Evolutionary conservation across 2,113 vertebrate genomes (phyloP).

Genomic region (Semnornis frantzii): DNA sequence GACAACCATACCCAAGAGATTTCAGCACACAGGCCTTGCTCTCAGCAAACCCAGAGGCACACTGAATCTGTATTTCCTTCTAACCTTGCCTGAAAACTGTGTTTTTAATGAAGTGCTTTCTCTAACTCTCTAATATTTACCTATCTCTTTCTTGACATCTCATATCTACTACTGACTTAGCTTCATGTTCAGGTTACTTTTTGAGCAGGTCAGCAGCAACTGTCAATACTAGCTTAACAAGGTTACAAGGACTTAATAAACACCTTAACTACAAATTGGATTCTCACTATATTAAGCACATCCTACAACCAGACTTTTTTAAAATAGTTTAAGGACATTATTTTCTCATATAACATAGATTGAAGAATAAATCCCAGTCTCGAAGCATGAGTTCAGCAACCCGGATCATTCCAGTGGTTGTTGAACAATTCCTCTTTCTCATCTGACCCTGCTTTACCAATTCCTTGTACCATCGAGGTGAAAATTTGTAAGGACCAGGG

Average conservation of each 20-base stretch:
- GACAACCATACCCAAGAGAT: conserved; percentile 26
- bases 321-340: neutral
- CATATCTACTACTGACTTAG: neutral
- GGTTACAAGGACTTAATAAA: neutral
- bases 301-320: neutral
- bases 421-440: neutral
- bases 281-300: neutral
- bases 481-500: neutral
- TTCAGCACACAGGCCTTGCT: conserved; percentile 8
- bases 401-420: neutral
- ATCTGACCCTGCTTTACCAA: neutral
- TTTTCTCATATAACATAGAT: neutral
- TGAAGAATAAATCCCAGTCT: neutral
- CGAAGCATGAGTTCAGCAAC: neutral
- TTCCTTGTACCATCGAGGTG: neutral
- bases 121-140: conserved; percentile 22
- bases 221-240: neutral
- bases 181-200: neutral
- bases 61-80: conserved; percentile 53
- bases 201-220: neutral
- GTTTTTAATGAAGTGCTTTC: conserved; percentile 42
- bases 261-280: neutral
- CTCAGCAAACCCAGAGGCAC: conserved; percentile 19
- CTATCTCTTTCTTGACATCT: conserved; percentile 10
- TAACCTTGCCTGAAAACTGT: conserved; percentile 32